A percentile compares a stretch with the other conserved stretches of the same genome.
phyloP scores from a whole-genome alignment of 2,113 vertebrate species.

The Calonectris borealis region DNA sequence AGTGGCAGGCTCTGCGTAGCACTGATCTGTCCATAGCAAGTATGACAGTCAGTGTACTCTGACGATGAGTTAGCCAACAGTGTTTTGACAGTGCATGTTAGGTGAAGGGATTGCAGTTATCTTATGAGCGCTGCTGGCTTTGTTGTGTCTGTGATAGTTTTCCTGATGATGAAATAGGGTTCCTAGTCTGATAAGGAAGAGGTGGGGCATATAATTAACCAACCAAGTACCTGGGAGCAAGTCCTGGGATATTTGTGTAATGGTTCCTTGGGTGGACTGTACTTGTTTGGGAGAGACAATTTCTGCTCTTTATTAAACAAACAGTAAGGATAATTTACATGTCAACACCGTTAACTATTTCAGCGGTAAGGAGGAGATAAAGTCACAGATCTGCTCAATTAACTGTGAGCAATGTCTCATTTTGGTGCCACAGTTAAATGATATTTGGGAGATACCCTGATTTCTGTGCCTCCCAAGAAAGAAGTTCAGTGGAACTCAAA shows the following conservation, averaged over 20 bases:
- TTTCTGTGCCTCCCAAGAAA: neutral
- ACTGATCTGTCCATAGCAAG: neutral
- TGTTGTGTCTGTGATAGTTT: neutral
- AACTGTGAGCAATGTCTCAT: conserved; percentile 7
- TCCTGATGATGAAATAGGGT: conserved; percentile 21
- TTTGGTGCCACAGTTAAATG: neutral
- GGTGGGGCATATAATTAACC: conserved; percentile 9
- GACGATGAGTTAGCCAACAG: neutral
- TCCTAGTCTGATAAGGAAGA: conserved; percentile 33
- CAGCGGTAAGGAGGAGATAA: neutral
- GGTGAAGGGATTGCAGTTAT: neutral
- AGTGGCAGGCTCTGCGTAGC: neutral
- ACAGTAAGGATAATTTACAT: conserved; percentile 26
- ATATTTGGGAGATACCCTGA: neutral
- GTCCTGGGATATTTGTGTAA: conserved; percentile 6
- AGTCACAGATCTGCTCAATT: neutral
- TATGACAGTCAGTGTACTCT: neutral
- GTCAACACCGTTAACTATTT: conserved; percentile 49
- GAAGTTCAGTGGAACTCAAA: neutral
- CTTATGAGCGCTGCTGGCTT: neutral
- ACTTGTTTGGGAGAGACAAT: neutral
- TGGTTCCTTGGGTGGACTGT: conserved; percentile 34
- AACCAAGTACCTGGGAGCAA: conserved; percentile 22
- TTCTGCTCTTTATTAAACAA: conserved; percentile 23
- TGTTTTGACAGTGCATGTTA: neutral